These are phyloP conservation scores for Rostratula benghalensis DNA, from an alignment of 2,113 vertebrate genomes.

Conservation along the genomic window DNA sequence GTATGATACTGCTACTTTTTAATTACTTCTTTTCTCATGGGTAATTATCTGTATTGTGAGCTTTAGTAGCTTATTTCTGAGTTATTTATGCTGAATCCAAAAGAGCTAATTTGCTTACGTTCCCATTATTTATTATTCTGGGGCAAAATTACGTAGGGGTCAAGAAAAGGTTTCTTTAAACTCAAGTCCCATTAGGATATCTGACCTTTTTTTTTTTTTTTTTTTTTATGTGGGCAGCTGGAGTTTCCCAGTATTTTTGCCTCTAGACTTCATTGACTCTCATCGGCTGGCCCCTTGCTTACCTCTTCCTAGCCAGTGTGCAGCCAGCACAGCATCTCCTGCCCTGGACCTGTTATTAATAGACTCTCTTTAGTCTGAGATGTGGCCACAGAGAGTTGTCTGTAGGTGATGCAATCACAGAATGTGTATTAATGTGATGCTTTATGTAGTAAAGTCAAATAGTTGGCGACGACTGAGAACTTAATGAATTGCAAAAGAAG, in stretches of 20 bases:
- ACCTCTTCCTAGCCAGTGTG: background rate
- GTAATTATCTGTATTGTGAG: constrained; percentile 23
- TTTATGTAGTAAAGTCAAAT: background rate
- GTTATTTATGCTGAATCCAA: constrained; percentile 25
- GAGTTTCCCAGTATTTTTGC: constrained; percentile 29
- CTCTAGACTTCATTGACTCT: background rate
- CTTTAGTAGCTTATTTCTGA: constrained; percentile 11
- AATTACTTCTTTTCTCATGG: constrained; percentile 19
- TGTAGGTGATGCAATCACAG: background rate
- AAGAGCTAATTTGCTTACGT: constrained; percentile 18
- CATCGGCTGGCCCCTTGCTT: background rate
- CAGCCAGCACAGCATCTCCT: background rate
- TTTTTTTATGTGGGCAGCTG: background rate
- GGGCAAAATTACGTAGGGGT: background rate
- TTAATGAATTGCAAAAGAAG: constrained; percentile 50
- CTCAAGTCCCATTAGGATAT: background rate
- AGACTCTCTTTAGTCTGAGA: accelerated
- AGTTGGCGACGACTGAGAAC: background rate
- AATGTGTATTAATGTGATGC: background rate
- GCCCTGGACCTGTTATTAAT: accelerated
- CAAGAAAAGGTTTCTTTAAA: constrained; percentile 25
- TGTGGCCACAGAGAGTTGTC: background rate
- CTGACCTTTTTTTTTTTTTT: background rate
- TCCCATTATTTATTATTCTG: constrained; percentile 26
- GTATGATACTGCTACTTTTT: constrained; percentile 16